phyloP scores from a whole-genome alignment of 1,140 invertebrate genomes.

The Acromyrmex charruanus region DNA sequence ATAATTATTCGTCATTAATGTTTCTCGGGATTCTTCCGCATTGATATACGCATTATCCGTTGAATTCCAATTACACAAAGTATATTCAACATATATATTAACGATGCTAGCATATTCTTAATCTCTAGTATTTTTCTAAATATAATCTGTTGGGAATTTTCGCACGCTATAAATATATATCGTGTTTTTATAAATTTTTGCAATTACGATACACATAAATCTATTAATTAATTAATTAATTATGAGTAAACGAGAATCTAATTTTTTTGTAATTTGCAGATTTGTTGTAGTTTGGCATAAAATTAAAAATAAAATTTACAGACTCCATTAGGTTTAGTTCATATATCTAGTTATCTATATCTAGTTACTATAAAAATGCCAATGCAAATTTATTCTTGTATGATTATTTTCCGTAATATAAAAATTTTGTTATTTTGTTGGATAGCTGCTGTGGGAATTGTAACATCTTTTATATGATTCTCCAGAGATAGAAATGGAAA shows the following conservation, averaged over 20 bases:
- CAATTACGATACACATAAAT: background rate
- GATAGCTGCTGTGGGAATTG: background rate
- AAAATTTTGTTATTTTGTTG: slow-evolving; percentile 34
- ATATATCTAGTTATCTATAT: background rate
- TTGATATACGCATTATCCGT: background rate
- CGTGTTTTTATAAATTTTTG: background rate
- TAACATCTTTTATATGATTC: slow-evolving; percentile 24
- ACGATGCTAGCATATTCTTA: background rate
- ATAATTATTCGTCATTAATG: slow-evolving; percentile 65
- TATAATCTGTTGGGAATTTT: background rate
- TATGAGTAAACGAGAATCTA: background rate
- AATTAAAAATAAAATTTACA: background rate
- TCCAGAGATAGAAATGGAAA: slow-evolving; percentile 29
- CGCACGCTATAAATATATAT: too few relatives aligned
- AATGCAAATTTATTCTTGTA: slow-evolving; percentile 3
- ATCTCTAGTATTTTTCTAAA: background rate
- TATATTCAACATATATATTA: background rate
- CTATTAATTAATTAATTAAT: background rate
- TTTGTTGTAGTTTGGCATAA: background rate
- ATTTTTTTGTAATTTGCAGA: background rate
- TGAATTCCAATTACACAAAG: background rate
- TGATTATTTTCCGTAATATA: slow-evolving; percentile 22
- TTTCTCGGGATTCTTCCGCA: slow-evolving; percentile 25
- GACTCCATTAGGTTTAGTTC: background rate
- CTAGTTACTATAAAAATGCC: background rate